Conservation (phyloP, 2,888 invertebrate species). For the Drosophila picticornis region DNA sequence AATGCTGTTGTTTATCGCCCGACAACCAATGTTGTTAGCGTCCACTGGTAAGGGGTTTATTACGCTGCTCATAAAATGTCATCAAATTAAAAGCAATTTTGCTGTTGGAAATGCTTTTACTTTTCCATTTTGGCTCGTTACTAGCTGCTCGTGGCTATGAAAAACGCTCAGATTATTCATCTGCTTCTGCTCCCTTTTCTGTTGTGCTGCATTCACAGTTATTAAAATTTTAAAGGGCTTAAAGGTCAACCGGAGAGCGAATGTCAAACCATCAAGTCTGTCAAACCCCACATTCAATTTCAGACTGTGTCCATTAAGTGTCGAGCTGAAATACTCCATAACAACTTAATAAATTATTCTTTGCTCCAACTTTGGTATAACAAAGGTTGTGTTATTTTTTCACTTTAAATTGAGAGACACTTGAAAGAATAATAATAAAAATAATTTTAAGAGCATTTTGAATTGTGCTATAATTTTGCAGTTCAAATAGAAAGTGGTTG, state of each 20-base stretch:
- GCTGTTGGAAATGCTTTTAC: slow-evolving; percentile 45
- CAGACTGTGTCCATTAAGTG: neutral
- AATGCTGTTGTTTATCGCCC: slow-evolving; percentile 63
- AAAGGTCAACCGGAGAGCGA: slow-evolving; percentile 24
- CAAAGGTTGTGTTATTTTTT: neutral
- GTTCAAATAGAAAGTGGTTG: neutral
- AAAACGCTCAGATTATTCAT: slow-evolving; percentile 3
- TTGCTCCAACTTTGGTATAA: neutral
- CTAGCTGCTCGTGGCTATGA: slow-evolving; percentile 33
- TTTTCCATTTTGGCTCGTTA: slow-evolving; percentile 42
- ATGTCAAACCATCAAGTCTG: neutral
- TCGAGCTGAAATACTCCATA: neutral
- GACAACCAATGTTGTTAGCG: slow-evolving; percentile 14
- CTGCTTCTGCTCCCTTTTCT: neutral
- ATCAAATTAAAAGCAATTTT: slow-evolving; percentile 77
- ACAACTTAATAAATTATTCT: neutral
- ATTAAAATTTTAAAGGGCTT: slow-evolving; percentile 43
- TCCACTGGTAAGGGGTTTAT: slow-evolving; percentile 59
- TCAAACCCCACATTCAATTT: neutral
- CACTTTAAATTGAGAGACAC: neutral
- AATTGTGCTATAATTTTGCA: neutral
- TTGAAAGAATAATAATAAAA: neutral
- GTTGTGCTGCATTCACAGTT: slow-evolving; percentile 21
- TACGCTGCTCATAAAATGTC: slow-evolving; percentile 63
- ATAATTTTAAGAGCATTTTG: neutral